These are phyloP conservation scores for Cricetomys ansorgei DNA, from an alignment of 2,113 vertebrate genomes.

Conservation along the genomic window DNA sequence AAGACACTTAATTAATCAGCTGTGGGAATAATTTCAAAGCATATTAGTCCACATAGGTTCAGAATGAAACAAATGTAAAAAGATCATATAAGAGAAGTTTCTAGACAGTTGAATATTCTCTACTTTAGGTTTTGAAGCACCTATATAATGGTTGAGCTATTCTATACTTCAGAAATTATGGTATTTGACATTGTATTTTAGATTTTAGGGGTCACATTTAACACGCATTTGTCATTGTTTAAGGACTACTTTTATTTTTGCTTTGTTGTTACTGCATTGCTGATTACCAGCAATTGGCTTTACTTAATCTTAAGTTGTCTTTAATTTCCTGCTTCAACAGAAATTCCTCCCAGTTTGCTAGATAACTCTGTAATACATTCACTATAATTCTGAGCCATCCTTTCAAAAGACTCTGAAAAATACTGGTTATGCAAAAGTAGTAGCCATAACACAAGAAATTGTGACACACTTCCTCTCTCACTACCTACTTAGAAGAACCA, in stretches of 20 bases:
- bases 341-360: neutral
- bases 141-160: neutral
- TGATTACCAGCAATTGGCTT: neutral
- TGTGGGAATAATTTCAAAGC: neutral
- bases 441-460: neutral
- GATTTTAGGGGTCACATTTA: neutral
- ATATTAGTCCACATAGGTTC: neutral
- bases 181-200: neutral
- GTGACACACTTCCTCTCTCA: neutral
- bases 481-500: neutral
- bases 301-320: neutral
- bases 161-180: neutral
- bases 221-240: neutral
- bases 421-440: neutral
- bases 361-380: neutral
- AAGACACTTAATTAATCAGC: neutral
- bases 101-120: neutral
- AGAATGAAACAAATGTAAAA: neutral
- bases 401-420: neutral
- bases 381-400: neutral
- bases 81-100: neutral
- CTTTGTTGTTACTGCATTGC: neutral
- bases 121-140: neutral
- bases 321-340: neutral
- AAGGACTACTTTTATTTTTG: neutral